Conservation (phyloP, 2,888 invertebrate species). For the Axea sp. region DNA sequence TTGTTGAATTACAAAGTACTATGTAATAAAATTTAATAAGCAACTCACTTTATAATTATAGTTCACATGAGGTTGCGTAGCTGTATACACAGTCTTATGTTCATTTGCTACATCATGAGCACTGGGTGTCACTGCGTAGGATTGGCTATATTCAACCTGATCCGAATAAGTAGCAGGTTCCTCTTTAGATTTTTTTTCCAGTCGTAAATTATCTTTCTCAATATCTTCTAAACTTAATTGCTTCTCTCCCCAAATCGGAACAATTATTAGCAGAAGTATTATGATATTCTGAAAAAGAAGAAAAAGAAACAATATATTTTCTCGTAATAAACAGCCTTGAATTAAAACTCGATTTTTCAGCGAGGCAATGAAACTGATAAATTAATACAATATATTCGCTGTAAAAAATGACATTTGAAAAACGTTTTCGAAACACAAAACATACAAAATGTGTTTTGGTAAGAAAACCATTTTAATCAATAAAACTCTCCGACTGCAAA, state of each 20-base stretch:
- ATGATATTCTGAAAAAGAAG: constrained; percentile 68
- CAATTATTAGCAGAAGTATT: constrained; percentile 67
- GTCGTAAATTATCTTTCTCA: constrained; percentile 85
- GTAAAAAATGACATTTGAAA: no score
- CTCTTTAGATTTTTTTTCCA: constrained; percentile 80
- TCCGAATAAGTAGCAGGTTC: constrained; percentile 59
- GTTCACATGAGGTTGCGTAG: constrained; percentile 54
- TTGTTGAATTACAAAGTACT: no score
- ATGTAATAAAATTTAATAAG: no score
- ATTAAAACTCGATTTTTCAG: no score
- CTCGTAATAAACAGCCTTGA: no score
- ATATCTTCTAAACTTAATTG: constrained; percentile 88
- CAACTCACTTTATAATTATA: constrained; percentile 64
- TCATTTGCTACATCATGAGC: constrained; percentile 56
- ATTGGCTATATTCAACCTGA: constrained; percentile 66
- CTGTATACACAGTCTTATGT: constrained; percentile 61
- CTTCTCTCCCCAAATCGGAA: constrained; percentile 80
- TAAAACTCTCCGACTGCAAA: no score
- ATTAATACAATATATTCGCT: no score
- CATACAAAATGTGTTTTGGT: no score
- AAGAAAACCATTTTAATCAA: no score
- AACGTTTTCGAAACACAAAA: no score
- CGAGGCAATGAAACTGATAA: no score
- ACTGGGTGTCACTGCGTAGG: constrained; percentile 64
- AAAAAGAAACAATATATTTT: no score